phyloP scores from a whole-genome alignment of 1,140 invertebrate species.

The Pemphigus obesinymphae region DNA sequence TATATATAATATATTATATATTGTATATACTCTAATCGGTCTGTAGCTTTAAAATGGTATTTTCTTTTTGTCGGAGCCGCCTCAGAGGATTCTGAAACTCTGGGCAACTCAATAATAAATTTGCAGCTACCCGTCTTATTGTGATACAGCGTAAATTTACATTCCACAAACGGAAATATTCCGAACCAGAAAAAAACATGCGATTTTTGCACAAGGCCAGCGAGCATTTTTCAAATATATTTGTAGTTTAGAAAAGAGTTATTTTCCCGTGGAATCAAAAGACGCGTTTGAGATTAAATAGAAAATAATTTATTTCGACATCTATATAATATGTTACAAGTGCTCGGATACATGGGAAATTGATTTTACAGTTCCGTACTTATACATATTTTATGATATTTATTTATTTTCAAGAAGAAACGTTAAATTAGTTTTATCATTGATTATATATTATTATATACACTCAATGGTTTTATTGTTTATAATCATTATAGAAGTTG shows the following conservation, averaged over 20 bases:
- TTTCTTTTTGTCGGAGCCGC: conserved; percentile 25
- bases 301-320: neutral
- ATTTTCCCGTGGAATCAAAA: conserved; percentile 6
- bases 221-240: conserved; percentile 8
- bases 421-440: no score
- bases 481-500: no score
- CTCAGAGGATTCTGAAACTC: conserved; percentile 5
- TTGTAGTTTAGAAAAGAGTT: conserved; percentile 7
- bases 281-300: neutral
- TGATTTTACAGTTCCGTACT: no score
- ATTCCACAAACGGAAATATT: conserved; percentile 22
- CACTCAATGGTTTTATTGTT: no score
- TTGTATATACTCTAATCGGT: conserved; percentile 30
- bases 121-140: conserved; percentile 10
- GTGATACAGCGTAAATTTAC: neutral
- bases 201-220: neutral
- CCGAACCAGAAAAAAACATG: neutral
- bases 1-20: neutral
- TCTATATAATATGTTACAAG: neutral
- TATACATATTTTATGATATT: no score
- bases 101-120: conserved; percentile 26
- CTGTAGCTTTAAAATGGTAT: conserved; percentile 31
- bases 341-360: no score
- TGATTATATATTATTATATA: no score
- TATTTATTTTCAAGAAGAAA: no score